These are phyloP conservation scores for Xyrichtys novacula DNA, from an alignment of 2,797 vertebrate species.

Conservation along the genomic window DNA sequence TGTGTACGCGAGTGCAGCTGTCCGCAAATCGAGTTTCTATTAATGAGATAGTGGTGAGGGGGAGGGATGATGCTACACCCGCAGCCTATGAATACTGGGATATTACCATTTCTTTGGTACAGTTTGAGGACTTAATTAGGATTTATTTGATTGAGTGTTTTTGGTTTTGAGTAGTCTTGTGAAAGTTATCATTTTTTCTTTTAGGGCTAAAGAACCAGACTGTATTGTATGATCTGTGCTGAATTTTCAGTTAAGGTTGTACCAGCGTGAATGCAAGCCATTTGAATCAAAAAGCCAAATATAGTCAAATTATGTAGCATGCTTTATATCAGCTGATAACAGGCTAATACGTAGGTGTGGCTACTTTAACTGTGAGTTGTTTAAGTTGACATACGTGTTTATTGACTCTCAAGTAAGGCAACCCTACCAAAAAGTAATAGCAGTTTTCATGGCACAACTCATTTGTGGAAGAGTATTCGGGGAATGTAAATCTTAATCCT, in stretches of 20 bases:
- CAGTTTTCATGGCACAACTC: no score
- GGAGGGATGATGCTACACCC: conserved; percentile 79
- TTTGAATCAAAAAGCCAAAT: conserved; percentile 15
- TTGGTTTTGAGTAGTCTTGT: conserved; percentile 24
- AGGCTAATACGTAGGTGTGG: conserved; percentile 62
- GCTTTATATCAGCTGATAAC: conserved; percentile 31
- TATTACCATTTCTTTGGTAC: conserved; percentile 69
- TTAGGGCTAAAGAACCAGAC: background rate
- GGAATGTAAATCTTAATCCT: background rate
- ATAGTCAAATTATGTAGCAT: background rate
- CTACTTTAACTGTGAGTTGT: conserved; percentile 40
- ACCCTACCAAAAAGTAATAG: no score
- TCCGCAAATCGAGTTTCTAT: conserved; percentile 91
- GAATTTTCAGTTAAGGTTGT: conserved; percentile 11
- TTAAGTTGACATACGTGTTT: no score
- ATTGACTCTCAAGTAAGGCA: no score
- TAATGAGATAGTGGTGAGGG: conserved; percentile 87
- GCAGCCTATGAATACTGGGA: conserved; percentile 77
- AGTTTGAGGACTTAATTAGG: conserved; percentile 70
- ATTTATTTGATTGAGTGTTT: conserved; percentile 32
- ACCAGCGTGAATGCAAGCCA: conserved; percentile 4
- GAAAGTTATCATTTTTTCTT: conserved; percentile 4
- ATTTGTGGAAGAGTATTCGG: no score
- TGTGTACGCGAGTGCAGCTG: conserved; percentile 90
- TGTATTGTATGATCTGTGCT: conserved; percentile 16